phyloP scores from a whole-genome alignment of 2,888 invertebrate genomes.

The Hirtodrosophila duncani region DNA sequence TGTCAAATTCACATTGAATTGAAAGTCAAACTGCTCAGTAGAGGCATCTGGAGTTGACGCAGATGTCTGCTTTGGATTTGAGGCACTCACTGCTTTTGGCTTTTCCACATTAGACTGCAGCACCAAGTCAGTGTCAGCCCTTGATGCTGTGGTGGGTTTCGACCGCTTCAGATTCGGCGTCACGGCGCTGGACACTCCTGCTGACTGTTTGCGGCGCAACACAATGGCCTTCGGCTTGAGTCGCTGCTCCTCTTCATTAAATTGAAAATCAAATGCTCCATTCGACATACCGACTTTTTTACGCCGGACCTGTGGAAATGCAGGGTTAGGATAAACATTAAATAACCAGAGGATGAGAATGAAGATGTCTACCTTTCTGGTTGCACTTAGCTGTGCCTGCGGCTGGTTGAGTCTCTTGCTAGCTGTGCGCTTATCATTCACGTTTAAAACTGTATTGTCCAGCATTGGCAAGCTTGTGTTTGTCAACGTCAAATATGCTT shows the following conservation, averaged over 20 bases:
- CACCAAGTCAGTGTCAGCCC: no score
- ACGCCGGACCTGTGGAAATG: conserved; percentile 3
- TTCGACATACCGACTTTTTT: conserved; percentile 25
- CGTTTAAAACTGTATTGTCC: conserved; percentile 66
- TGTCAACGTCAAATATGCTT: background rate
- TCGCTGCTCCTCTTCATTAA: conserved; percentile 49
- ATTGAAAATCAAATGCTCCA: conserved; percentile 40
- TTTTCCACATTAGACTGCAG: background rate
- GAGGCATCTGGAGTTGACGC: no score
- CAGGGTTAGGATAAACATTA: background rate
- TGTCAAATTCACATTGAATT: background rate
- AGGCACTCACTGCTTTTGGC: background rate
- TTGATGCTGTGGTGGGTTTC: no score
- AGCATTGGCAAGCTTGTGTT: conserved; percentile 34
- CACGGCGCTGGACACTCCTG: no score
- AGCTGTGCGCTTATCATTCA: conserved; percentile 27
- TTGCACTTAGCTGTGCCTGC: conserved; percentile 43
- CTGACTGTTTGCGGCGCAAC: conserved; percentile 68
- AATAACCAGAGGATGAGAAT: background rate
- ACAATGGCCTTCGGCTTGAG: conserved; percentile 76
- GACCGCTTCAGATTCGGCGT: no score
- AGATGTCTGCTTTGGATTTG: no score
- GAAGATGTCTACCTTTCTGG: background rate
- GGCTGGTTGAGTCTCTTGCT: conserved; percentile 29
- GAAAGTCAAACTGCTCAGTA: no score